Evolutionary conservation across 2,797 vertebrate genomes (phyloP).

Genomic region (Alca torda): DNA sequence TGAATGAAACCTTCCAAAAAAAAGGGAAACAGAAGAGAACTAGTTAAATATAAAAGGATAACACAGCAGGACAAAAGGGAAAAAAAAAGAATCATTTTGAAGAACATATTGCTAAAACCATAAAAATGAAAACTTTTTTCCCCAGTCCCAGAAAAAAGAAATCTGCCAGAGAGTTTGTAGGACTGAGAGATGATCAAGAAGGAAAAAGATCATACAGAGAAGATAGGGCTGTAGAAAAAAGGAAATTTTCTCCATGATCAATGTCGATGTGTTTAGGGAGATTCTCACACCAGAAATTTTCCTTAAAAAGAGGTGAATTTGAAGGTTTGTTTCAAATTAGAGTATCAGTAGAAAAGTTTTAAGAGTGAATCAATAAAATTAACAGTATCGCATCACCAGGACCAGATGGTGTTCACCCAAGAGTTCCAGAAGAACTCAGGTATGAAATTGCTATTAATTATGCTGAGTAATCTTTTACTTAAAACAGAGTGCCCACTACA

Average conservation of each 20-base stretch:
- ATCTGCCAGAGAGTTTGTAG: neutral
- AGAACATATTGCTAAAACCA: neutral
- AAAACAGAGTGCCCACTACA: neutral
- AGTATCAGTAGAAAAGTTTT: neutral
- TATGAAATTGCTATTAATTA: constrained; percentile 22
- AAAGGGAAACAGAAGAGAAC: neutral
- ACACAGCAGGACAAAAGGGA: neutral
- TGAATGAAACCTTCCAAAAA: neutral
- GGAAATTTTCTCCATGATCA: neutral
- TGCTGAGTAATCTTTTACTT: neutral
- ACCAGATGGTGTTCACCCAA: neutral
- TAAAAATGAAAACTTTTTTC: constrained; percentile 11
- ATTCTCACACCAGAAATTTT: neutral
- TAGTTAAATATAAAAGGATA: constrained; percentile 47
- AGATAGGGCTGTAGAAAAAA: neutral
- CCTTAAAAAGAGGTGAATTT: neutral
- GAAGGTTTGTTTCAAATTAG: neutral
- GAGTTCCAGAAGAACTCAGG: neutral
- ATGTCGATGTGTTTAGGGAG: neutral
- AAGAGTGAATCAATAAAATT: neutral
- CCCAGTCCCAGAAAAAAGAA: neutral
- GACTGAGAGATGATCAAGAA: constrained; percentile 22
- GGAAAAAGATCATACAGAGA: neutral
- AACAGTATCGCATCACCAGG: neutral
- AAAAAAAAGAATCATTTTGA: neutral